phyloP scores from a whole-genome alignment of 1,140 invertebrate genomes.

The Euura saliciscinereae region DNA sequence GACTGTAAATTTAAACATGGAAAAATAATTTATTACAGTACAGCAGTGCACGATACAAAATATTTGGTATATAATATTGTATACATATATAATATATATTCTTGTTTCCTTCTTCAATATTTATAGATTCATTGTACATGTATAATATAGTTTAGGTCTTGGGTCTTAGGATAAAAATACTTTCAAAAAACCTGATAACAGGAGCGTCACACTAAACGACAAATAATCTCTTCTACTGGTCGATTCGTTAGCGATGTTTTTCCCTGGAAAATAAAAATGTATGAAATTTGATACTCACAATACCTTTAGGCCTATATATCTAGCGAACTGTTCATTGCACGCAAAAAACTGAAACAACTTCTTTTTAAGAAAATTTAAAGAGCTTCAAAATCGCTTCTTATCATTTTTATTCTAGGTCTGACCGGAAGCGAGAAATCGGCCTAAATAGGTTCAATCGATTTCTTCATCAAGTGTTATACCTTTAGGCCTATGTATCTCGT shows the following conservation, averaged over 20 bases:
- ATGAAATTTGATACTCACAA: background rate
- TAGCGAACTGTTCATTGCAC: too few relatives aligned
- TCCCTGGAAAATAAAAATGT: slow-evolving; percentile 45
- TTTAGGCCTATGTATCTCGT: too few relatives aligned
- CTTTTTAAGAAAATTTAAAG: too few relatives aligned
- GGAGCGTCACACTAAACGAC: slow-evolving; percentile 23
- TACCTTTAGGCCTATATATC: too few relatives aligned
- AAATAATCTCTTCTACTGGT: background rate
- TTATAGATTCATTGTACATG: background rate
- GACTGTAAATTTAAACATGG: slow-evolving; percentile 9
- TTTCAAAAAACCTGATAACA: slow-evolving; percentile 22
- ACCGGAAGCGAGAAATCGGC: too few relatives aligned
- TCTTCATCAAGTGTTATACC: too few relatives aligned
- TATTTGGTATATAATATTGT: slow-evolving; percentile 22
- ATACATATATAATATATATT: background rate
- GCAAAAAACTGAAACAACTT: too few relatives aligned
- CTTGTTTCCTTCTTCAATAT: background rate
- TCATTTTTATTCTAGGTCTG: too few relatives aligned
- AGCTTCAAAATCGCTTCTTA: too few relatives aligned
- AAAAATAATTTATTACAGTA: slow-evolving; percentile 48
- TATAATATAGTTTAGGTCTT: background rate
- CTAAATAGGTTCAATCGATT: too few relatives aligned
- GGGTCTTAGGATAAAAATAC: slow-evolving; percentile 16
- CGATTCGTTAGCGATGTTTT: slow-evolving; percentile 44
- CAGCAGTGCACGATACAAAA: slow-evolving; percentile 31